Base-by-base conservation (phyloP, 2,888 invertebrate species). In the Eilema caniola region DNA sequence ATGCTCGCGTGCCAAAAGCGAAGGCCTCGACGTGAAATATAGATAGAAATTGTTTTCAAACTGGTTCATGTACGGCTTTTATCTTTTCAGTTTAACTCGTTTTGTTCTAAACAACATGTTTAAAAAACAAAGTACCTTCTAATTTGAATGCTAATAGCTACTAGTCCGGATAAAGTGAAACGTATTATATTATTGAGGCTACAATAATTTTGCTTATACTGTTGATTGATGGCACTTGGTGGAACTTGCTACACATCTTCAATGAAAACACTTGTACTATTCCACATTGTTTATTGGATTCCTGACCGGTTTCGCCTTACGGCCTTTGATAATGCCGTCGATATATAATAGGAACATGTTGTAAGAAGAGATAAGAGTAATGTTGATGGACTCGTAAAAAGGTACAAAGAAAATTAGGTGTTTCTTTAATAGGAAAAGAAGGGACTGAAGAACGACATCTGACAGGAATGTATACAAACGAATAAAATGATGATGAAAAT, bases 1-100 rank as follows among this genome's bases (percentile, higher is more conserved):
- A 62, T 57, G 62, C 67, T 71, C 60, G 67, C 71, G 71, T 71
- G 71, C 60, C 62, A 24, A 63, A 67, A 53, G 63, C 63, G 25
- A 60, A 69, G 64, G 60, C 41, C 57, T 59, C 62, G 57, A 59
- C 62, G 56, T 59, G 10, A 61, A 70, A 28, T 70, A 53, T 60
- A 63, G 67, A 63, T 60, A 60, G 67, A 47, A 71, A 71, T 71
- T 71, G 71, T 71, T 67, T 66, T 67, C 53, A 41, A 71, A 71
- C 62, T 67, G 63, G 24, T 47, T 47, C 63, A 28, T 59, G 41
- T 64, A 69, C 59, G 25, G 23, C 53, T 28, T 61, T 60, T 56
- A 53, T 66, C 53, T 70, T 66, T 66, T 33, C 57, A 33, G 62
- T 68, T 67, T 67, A 12, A 56, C 11, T 25, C n/a, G 53, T n/a